Percentiles rank a stretch among this genome's conserved stretches.
phyloP scores from a whole-genome alignment of 2,797 vertebrate species.

The Lutra lutra region DNA sequence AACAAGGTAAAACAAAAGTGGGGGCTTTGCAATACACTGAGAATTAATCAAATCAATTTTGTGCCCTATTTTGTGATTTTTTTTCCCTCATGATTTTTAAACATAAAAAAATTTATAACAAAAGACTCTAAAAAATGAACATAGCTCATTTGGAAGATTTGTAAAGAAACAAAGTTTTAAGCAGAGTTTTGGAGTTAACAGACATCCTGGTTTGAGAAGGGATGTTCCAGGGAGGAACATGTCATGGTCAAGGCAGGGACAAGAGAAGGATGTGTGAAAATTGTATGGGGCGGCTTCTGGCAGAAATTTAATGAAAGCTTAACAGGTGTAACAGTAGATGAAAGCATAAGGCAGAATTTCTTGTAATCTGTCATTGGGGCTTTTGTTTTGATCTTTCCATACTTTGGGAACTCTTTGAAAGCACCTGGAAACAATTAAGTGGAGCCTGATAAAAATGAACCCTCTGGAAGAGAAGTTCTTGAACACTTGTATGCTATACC shows the following conservation, averaged over 20 bases:
- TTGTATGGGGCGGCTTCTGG: neutral
- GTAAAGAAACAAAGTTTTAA: neutral
- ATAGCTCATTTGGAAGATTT: neutral
- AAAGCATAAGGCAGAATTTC: neutral
- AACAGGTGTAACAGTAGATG: constrained; percentile 43
- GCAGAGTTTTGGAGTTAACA: neutral
- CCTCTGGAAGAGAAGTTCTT: neutral
- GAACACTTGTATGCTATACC: neutral
- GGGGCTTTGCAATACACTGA: neutral
- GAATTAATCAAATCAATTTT: neutral
- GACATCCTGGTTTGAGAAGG: constrained; percentile 25
- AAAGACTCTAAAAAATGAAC: neutral
- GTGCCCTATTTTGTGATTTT: neutral
- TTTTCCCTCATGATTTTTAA: constrained; percentile 46
- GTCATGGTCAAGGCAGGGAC: neutral
- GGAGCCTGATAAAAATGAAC: neutral
- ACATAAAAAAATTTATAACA: neutral
- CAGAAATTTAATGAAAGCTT: constrained; percentile 58
- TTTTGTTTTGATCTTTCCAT: constrained; percentile 37
- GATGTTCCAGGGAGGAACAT: neutral
- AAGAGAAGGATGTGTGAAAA: neutral
- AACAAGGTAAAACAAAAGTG: neutral
- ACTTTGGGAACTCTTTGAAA: neutral
- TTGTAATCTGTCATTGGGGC: neutral
- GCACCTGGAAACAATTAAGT: neutral